Evolutionary conservation across 2,888 invertebrate species (phyloP), one percentile per base, ranked within the genome.

Genomic region (Phortica okadai): DNA sequence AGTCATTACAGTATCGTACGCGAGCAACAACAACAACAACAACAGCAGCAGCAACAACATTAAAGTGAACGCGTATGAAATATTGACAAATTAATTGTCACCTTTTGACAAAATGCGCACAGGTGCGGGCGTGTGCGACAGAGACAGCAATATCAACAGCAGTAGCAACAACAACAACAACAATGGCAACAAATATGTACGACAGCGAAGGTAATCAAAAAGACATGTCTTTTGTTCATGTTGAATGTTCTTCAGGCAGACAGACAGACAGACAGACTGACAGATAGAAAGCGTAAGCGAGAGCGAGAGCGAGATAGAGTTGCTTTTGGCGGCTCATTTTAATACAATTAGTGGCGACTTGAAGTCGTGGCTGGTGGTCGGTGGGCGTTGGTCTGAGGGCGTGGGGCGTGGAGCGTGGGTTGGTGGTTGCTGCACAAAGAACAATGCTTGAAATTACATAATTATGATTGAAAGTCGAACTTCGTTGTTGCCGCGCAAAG

Each of bases 41-140:
- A 69, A 44, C 44, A 42, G 6, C 42, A 59, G 11, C n/a, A 16
- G 16, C 8, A 45, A 45, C 16, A 21, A 83, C 82, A 85, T 83
- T 83, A 78, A 78, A 79, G 73, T 69, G 79, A 81, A 77, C 21
- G 70, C 16, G 25, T 33, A 73, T 33, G 44, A 74, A 84, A 84
- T 88, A 90, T 88, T 88, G 89, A 90, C 89, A 90, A 90, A 90
- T 90, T 90, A 90, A 88, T 90, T 89, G 90, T 89, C 89, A 90
- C 89, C 90, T 89, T 86, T 88, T 84, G 86, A 90, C 90, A 89
- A 90, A 89, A 89, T 84, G 86, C 74, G 75, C 72, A 50, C 45
- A 73, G 41, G 33, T 50, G 64, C 50, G 10, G 54, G n/a, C 25
- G 5, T 25, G 75, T 70, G 74, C 76, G 45, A 74, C 67, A 50